Evolutionary conservation across 2,888 invertebrate species (phyloP).

Genomic region (Strigamia maritima): DNA sequence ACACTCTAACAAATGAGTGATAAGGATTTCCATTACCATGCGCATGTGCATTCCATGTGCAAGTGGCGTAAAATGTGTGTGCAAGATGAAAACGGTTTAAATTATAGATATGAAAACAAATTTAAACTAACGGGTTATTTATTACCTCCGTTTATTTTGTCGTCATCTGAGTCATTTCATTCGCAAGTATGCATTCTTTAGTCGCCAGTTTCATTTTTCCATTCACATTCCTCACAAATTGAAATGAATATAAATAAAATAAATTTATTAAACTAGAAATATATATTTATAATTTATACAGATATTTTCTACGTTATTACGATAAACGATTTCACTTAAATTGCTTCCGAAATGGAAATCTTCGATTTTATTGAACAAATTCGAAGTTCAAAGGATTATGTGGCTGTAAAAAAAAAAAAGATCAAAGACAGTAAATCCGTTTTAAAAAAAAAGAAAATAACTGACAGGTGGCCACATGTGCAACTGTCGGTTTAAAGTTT

Average conservation of each 20-base stretch:
- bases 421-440: slow-evolving; percentile 18
- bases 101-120: slow-evolving; percentile 34
- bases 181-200: background rate
- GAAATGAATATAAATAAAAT: slow-evolving; percentile 1
- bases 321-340: background rate
- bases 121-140: slow-evolving; percentile 21
- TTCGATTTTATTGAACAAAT: slow-evolving; percentile 34
- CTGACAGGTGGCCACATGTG: slow-evolving; percentile 32
- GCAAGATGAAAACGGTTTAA: slow-evolving; percentile 31
- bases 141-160: slow-evolving; percentile 28
- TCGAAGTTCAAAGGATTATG: slow-evolving; percentile 23
- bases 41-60: slow-evolving; percentile 32
- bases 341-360: background rate
- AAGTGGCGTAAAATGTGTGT: slow-evolving; percentile 29
- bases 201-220: background rate
- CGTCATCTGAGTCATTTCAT: slow-evolving; percentile 25
- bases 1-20: slow-evolving; percentile 32
- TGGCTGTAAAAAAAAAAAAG: slow-evolving; percentile 27
- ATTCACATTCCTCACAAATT: background rate
- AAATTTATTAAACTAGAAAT: background rate
- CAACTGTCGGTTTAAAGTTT: slow-evolving; percentile 34
- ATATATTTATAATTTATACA: too few species aligned
- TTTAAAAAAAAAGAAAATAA: slow-evolving; percentile 24
- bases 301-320: background rate
- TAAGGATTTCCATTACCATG: slow-evolving; percentile 28